Base-by-base conservation (phyloP, 1,140 invertebrate genomes). In the Apis cerana region DNA sequence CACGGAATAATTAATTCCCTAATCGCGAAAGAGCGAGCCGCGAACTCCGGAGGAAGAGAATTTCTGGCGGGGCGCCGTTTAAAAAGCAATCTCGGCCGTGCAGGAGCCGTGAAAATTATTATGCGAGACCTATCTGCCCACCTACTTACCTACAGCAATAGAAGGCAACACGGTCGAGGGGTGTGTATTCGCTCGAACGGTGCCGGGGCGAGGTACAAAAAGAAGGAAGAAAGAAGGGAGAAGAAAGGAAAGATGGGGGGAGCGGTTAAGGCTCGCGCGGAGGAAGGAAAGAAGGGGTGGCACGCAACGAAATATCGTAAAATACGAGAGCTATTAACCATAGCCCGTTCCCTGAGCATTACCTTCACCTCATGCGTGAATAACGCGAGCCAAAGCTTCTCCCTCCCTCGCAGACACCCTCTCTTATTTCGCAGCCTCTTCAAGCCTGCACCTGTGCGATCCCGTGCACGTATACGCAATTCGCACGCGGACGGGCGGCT, bases 241-340 rank as follows among this genome's bases (percentile, higher is more conserved):
- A 48, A 48, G 65, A 48, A 21, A 19, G 33, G 4, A n/a, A 21
- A 11, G 21, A 67, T 17, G 48, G 54, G 27, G 59, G 48, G 62
- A 33, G 65, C 75, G 21, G 74, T 86, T 80, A 86, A 82, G 58
- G 81, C 59, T 70, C 33, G 61, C 27, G 76, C 54, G 58, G 80
- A 52, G 13, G 33, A 84, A 82, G 69, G 78, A 87, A 65, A 80
- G 75, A 87, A 77, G 75, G 74, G 56, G 54, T 21, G 58, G 5
- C 17, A 61, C 67, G 61, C 33, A 43, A 81, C 78, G 74, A 87
- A 27, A 91, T 89, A 92, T 92, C 91, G 89, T 91, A 88, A 93
- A 90, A 91, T 92, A 93, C 82, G 91, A 90, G 86, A 85, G 83
- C 91, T 92, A 91, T 93, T 92, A 92, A 88, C 84, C 88, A 83